Evolutionary conservation across 1,140 invertebrate genomes (phyloP), one percentile per base, ranked within the genome.

Genomic region (Vollenhovia emeryi): DNA sequence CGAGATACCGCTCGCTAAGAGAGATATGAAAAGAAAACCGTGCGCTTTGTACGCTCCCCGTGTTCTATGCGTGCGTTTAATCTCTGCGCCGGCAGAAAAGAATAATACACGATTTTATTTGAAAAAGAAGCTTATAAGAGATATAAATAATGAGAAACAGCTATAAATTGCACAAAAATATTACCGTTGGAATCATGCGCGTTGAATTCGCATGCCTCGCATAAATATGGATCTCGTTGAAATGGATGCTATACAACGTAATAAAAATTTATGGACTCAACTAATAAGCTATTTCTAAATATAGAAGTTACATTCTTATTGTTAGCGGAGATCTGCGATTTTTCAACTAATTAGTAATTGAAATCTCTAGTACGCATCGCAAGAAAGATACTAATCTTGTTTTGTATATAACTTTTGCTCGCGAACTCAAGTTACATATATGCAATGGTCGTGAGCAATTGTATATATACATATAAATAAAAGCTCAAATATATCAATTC

Each of bases 61-160:
- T 66, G 60, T 79, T 57, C 30, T 79, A 18, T 52, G 13, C 48
- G 15, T n/a, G 48, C 75, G 21, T 69, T 80, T 71, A 55, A 80
- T 80, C 24, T 80, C 48, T 27, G 48, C 48, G 27, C 62, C 15
- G 48, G n/a, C 21, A 55, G 33, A 71, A 45, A 43, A 52, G 57
- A 66, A 80, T 80, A 79, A 80, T 71, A 71, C 3, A 24, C 50
- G 48, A 55, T 80, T 80, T 68, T 80, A 80, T 80, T 55, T 69
- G 50, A 55, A 27, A 55, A 71, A 43, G 60, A 33, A 66, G 36
- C n/a, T 69, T 71, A 30, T 30, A 18, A 76, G 6, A 52, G n/a
- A 52, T 13, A 21, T 48, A 50, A 50, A 50, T 50, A 36, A 50
- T 5, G 62, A 80, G 48, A 80, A 40, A 36, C 11, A n/a, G 45